phyloP scores from a whole-genome alignment of 2,888 invertebrate species.

The Argyra leucocephala region DNA sequence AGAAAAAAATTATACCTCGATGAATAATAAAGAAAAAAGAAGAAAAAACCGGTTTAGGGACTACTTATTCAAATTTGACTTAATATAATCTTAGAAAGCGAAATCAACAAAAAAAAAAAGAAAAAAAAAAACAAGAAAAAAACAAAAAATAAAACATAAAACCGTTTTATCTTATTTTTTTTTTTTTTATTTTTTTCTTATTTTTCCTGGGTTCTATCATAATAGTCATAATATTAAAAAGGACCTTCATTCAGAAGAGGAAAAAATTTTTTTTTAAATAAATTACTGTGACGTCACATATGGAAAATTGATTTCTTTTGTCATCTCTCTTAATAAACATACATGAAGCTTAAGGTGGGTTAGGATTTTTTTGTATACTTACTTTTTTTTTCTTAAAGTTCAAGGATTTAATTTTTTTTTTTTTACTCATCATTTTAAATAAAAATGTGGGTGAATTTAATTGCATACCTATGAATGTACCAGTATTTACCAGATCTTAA shows the following conservation, averaged over 20 bases:
- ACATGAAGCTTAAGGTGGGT: background rate
- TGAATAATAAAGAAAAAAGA: background rate
- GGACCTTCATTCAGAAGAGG: no score
- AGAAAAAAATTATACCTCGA: background rate
- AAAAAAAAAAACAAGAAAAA: background rate
- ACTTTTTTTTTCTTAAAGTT: no score
- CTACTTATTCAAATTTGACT: background rate
- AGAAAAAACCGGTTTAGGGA: background rate
- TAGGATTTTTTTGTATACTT: background rate
- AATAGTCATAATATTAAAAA: no score
- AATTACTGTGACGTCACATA: background rate
- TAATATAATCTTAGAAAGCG: background rate
- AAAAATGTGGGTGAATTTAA: no score
- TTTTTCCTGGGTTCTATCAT: no score
- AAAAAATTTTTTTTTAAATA: no score
- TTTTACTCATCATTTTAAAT: no score
- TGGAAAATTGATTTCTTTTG: constrained; percentile 1
- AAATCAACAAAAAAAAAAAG: background rate
- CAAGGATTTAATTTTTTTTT: no score
- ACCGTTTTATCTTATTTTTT: background rate
- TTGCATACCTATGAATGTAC: no score
- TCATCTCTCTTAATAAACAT: background rate
- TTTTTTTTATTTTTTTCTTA: background rate
- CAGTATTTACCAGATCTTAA: no score
- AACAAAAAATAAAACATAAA: background rate